Conservation (phyloP, 2,797 vertebrate species). For the Halcyon smyrnensis region DNA sequence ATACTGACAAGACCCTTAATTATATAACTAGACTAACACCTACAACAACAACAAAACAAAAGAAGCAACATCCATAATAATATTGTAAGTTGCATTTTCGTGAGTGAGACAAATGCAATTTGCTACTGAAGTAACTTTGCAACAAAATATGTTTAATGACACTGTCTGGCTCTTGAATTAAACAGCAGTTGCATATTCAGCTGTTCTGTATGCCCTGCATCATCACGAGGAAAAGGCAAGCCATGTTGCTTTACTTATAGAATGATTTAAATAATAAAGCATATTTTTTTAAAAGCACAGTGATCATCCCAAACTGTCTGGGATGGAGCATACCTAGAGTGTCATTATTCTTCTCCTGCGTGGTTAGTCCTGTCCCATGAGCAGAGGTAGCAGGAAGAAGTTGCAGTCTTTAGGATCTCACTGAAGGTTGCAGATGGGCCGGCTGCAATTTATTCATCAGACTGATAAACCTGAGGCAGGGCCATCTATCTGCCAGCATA, state of each 20-base stretch:
- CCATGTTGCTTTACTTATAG: neutral
- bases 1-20: conserved; percentile 49
- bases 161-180: conserved; percentile 36
- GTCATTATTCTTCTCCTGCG: neutral
- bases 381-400: neutral
- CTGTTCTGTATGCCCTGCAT: conserved; percentile 20
- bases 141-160: conserved; percentile 47
- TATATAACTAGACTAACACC: conserved; percentile 28
- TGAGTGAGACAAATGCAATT: conserved; percentile 52
- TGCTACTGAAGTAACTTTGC: conserved; percentile 36
- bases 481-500: neutral
- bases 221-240: neutral
- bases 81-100: conserved; percentile 17
- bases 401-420: neutral
- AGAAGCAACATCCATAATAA: conserved; percentile 13
- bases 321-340: neutral
- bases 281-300: neutral
- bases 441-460: neutral
- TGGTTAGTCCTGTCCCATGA: neutral
- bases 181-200: conserved; percentile 37
- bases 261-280: conserved; percentile 21
- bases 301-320: neutral
- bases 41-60: neutral
- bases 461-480: neutral
- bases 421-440: neutral